Evolutionary conservation across 2,888 invertebrate genomes (phyloP).

Genomic region (Nasonia oneida): DNA sequence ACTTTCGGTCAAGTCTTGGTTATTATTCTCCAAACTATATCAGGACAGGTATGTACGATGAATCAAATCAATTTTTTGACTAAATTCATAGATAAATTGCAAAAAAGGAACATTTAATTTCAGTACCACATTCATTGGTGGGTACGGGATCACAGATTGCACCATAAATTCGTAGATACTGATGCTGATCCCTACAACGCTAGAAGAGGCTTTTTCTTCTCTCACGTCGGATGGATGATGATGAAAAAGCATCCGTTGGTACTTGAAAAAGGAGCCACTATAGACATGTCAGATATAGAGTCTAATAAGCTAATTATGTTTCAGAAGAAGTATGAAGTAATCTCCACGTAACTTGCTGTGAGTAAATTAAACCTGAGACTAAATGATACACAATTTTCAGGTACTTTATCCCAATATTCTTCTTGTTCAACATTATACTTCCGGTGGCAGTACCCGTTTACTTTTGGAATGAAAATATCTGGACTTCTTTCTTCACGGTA

Average conservation of each 20-base stretch:
- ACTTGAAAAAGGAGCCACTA: neutral
- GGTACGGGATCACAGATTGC: constrained; percentile 89
- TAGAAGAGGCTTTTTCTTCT: constrained; percentile 91
- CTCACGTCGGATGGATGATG: constrained; percentile 93
- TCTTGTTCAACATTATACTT: constrained; percentile 79
- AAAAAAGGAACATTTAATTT: neutral
- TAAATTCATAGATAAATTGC: neutral
- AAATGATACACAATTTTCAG: constrained; percentile 81
- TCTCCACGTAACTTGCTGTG: neutral
- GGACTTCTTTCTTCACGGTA: constrained; percentile 81
- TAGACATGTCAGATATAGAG: constrained; percentile 83
- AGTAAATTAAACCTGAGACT: neutral
- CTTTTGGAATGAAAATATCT: constrained; percentile 85
- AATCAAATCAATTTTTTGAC: too few relatives aligned
- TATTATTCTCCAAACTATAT: constrained; percentile 62
- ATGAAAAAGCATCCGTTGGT: neutral
- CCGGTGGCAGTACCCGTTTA: constrained; percentile 83
- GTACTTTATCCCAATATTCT: constrained; percentile 82
- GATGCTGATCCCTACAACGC: constrained; percentile 91
- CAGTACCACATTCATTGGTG: constrained; percentile 77
- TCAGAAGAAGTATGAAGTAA: neutral
- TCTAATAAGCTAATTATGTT: constrained; percentile 87
- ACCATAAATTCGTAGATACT: constrained; percentile 88
- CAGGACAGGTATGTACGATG: constrained; percentile 65
- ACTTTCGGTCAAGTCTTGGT: constrained; percentile 52